Evolutionary conservation across 2,797 vertebrate genomes (phyloP), one percentile per base, ranked within the genome.

Genomic region (Geotria australis): DNA sequence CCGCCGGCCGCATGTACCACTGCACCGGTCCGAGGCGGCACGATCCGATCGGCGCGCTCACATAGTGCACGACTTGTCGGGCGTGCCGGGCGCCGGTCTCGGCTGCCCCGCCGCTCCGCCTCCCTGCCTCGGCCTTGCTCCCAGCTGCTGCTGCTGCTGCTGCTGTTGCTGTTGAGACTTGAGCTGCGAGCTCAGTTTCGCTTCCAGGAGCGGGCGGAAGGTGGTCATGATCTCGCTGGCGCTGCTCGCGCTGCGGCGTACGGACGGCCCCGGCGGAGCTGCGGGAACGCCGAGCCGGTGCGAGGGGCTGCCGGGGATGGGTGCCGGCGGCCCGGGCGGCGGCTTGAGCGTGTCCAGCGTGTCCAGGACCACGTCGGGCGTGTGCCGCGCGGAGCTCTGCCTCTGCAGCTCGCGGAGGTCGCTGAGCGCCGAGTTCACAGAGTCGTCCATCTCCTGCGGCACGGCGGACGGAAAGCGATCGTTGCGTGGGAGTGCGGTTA

Each of bases 61-160:
- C 91, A 98, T 98, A 58, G 91, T 98, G 74, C 91, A 95, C 62
- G 86, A 88, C 68, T 91, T 95, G 72, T 98, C 89, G 48, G 81
- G 65, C 47, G 86, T 74, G 64, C 83, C 83, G 70, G 85, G 83
- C 63, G 73, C 63, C 3, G 77, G 67, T 58, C 76, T 63, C 58
- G 79, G 80, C 24, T 38, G 24, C 24, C 24, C 24, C 38, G 24
- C 24, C 38, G 24, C 24, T 58, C 77, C 75, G 57, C 77, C 61
- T 57, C 73, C 67, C 56, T 76, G 72, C 66, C 96, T 96, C 58
- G 91, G 91, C 71, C 91, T 77, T 57, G 96, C 71, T 60, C 81
- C 81, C 0, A 89, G 91, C n/a, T 88, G 89, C 24, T 38, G 24
- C 24, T 38, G 24, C 24, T 38, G 24, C 38, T 38, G 24, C 24